Percentiles rank a stretch among this genome's conserved stretches.
Conservation (phyloP, 2,113 vertebrate species). For the Micromys minutus region DNA sequence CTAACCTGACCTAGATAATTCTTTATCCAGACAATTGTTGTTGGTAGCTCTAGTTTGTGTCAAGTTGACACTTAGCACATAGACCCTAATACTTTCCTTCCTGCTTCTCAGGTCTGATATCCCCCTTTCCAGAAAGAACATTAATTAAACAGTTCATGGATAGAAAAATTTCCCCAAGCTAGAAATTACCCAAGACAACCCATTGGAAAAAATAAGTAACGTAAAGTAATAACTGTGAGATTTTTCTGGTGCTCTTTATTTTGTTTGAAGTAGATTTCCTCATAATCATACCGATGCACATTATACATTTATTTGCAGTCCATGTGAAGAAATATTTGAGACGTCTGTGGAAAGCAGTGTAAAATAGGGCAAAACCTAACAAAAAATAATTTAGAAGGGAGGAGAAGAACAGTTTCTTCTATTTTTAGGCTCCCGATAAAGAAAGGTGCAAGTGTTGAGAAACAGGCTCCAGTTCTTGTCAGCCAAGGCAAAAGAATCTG, state of each 20-base stretch:
- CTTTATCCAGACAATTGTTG: not conserved
- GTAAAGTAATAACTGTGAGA: not conserved
- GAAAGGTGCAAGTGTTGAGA: not conserved
- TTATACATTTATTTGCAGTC: slow-evolving; percentile 6
- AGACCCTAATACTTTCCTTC: not conserved
- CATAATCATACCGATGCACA: not conserved
- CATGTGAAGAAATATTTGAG: not conserved
- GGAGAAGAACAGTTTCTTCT: not conserved
- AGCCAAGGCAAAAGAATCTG: not conserved
- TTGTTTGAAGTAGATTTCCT: not conserved
- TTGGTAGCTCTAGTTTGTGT: not conserved
- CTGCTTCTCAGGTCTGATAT: not conserved
- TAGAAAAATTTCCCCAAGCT: not conserved
- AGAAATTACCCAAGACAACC: not conserved
- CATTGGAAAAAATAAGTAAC: not conserved
- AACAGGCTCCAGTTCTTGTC: slow-evolving; percentile 17
- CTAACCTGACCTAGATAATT: too few species aligned
- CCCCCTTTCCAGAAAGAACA: not conserved
- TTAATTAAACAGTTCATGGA: not conserved
- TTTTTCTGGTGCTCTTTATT: slow-evolving; percentile 16
- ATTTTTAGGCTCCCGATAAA: slow-evolving; percentile 33
- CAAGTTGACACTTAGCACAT: not conserved
- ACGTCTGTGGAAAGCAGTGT: not conserved
- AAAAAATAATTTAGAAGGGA: slow-evolving; percentile 26
- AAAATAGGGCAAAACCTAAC: slow-evolving; percentile 42